Evolutionary conservation across 2,113 vertebrate species (phyloP), one percentile per base, ranked within the genome.

Genomic region (Cisticola juncidis): DNA sequence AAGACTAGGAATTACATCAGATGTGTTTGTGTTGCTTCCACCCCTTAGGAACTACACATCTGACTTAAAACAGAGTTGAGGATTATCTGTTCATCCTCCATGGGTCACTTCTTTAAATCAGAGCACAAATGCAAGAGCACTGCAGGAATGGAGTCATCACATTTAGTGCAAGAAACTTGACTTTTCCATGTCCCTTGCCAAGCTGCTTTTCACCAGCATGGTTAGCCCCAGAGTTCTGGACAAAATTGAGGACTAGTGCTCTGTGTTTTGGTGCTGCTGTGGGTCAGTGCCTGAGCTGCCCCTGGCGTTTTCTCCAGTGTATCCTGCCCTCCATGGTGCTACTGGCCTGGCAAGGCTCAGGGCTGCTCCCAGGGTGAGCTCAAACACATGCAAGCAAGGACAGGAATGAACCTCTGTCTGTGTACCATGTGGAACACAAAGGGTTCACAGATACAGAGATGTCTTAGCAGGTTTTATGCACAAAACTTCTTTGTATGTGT

Each of bases 351-450:
- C 13, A 15, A 17, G 40, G 20, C 15, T 73, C 0, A 2, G 3
- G 29, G 26, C 70, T 86, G 36, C 42, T 80, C 29, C 57, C n/a
- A 6, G 35, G 16, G 5, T 13, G 26, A 48, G 13, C n/a, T 86
- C 28, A 48, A 73, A 54, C 15, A 51, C 14, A 3, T 1, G 1
- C 0, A 0, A 10, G 71, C 36, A n/a, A n/a, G n/a, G n/a, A 60
- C 20, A 44, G 50, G 45, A 57, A 9, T 31, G 28, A 33, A 65
- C 22, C 45, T 72, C 44, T 69, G 11, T 33, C 47, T 12, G 19
- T 18, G 7, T 61, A 64, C 44, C 4, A 0, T 38, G 20, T 79
- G 70, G 70, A 38, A 25, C 3, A 0, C 38, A 74, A 40, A 31
- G 19, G 10, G 33, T 28, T 94, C 76, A 44, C 51, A 40, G n/a